These are phyloP conservation scores for Pteropus alecto DNA, from an alignment of 2,113 vertebrate species.

Conservation along the genomic window DNA sequence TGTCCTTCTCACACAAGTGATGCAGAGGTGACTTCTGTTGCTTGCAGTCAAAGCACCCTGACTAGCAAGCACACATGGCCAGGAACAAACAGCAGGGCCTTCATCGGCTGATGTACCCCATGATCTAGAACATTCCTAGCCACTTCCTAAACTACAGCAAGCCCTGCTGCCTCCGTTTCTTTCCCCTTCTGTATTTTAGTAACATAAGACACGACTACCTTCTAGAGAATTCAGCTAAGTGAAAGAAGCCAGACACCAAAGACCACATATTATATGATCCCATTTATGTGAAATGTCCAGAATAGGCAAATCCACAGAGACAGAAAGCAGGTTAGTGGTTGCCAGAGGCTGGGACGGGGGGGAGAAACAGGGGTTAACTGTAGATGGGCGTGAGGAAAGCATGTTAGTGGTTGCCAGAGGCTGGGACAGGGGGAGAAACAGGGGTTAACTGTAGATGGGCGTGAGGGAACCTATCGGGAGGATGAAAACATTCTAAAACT, in stretches of 20 bases:
- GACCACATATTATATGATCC: neutral
- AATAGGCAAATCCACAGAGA: neutral
- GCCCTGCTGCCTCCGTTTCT: neutral
- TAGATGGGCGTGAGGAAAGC: too few relatives aligned
- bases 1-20: neutral
- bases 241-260: neutral
- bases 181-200: neutral
- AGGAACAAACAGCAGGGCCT: neutral
- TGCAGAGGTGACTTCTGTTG: neutral
- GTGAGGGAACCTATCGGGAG: accelerated
- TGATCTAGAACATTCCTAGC: neutral
- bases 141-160: too few relatives aligned
- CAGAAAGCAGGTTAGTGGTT: neutral
- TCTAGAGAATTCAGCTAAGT: neutral
- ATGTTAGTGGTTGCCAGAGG: neutral
- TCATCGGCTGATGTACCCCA: neutral
- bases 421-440: neutral
- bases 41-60: neutral
- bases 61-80: neutral
- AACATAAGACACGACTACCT: neutral
- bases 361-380: neutral
- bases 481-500: neutral
- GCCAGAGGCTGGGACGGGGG: neutral
- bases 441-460: neutral
- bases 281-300: neutral